Base-by-base conservation (phyloP, 2,888 invertebrate genomes). In the Byasa hedistus region DNA sequence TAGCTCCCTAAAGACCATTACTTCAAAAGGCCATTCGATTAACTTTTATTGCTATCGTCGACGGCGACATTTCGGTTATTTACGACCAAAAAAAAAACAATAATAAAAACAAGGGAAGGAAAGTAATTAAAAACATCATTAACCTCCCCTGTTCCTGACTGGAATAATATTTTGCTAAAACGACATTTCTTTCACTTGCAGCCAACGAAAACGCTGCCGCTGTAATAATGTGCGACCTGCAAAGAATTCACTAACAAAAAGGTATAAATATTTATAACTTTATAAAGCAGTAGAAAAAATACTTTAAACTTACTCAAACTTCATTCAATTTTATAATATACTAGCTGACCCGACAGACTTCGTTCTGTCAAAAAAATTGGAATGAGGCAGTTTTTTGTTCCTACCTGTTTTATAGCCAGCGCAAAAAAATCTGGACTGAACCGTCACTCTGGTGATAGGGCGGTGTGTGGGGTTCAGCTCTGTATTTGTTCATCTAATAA, bases 41-140 rank as follows among this genome's bases (percentile, higher is more conserved):
- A 68, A 66, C 58, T 71, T 69, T 69, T 67, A 69, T 69, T 68
- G 65, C 66, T 59, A 65, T 55, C 23, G 52, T 55, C 23, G 52
- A 52, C 66, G 65, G 61, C 57, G 69, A 58, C 61, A 62, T 66
- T 68, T 66, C 36, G 54, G 56, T 68, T 65, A 61, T 66, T 68
- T 58, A 68, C 44, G 64, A 63, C 70, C 68, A 66, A 64, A 71
- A 66, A 39, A 64, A 64, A 57, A 61, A 67, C 59, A 67, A 64
- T 57, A 68, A 68, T 64, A 64, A 61, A 57, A 68, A 61, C 39
- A 22, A 12, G 67, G 27, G 56, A 63, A 36, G 60, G 57, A 68
- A 68, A 68, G 64, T 64, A 68, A 68, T 68, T 68, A 68, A 64
- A 68, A 68, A 68, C 57, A 64, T 68, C 67, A 68, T 68, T 68